A percentile compares a stretch with the other conserved stretches of the same genome.
These are phyloP conservation scores for Bombyx huttoni DNA, from an alignment of 2,888 invertebrate genomes.

Conservation along the genomic window DNA sequence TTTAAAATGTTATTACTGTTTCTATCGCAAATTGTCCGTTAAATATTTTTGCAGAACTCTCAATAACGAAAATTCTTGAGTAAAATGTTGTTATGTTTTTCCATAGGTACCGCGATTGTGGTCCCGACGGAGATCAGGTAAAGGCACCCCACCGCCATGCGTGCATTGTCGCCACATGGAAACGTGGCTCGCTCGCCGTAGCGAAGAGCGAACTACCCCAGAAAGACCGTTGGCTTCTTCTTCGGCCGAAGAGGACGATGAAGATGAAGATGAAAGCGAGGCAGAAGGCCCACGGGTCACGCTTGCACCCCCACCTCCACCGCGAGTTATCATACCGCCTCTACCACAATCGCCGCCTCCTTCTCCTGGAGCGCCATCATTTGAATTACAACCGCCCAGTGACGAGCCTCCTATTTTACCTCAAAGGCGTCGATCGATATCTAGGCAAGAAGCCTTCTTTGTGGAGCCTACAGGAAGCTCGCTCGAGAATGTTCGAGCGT, in stretches of 20 bases:
- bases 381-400: slow-evolving; percentile 70
- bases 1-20: too few species aligned
- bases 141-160: slow-evolving; percentile 78
- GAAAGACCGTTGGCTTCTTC: slow-evolving; percentile 46
- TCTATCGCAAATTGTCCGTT: too few species aligned
- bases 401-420: slow-evolving; percentile 57
- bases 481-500: slow-evolving; percentile 77
- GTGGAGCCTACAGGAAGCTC: slow-evolving; percentile 81
- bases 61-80: not conserved
- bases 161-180: slow-evolving; percentile 85
- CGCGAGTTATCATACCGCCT: slow-evolving; percentile 39
- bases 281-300: slow-evolving; percentile 70
- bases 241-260: slow-evolving; percentile 60
- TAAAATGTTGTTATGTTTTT: not conserved
- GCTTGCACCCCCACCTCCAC: slow-evolving; percentile 74
- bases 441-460: slow-evolving; percentile 87
- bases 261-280: slow-evolving; percentile 62
- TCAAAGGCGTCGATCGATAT: slow-evolving; percentile 80
- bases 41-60: too few species aligned
- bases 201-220: slow-evolving; percentile 52
- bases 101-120: slow-evolving; percentile 74
- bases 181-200: slow-evolving; percentile 75
- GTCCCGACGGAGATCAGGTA: slow-evolving; percentile 75
- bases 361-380: slow-evolving; percentile 68
- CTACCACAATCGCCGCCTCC: slow-evolving; percentile 60